Conservation (phyloP, 1,140 invertebrate genomes). For the Ceratosolen fusciceps region DNA sequence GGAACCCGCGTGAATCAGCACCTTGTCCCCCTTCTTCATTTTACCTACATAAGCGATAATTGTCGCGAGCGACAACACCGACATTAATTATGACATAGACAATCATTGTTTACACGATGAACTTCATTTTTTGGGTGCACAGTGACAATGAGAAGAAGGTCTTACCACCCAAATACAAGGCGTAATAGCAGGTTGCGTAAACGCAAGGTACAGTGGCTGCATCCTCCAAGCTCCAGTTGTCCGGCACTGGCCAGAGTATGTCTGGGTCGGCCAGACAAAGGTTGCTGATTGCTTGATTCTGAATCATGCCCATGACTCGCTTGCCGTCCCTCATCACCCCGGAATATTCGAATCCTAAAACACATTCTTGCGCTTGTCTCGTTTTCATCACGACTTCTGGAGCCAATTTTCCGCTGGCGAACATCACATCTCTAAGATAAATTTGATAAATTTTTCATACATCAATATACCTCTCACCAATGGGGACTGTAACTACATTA, state of each 20-base stretch:
- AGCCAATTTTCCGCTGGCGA: constrained; percentile 80
- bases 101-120: no score
- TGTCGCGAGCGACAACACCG: no score
- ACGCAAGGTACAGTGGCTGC: constrained; percentile 90
- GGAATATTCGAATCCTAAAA: constrained; percentile 83
- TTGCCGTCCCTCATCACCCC: constrained; percentile 72
- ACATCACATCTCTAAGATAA: constrained; percentile 79
- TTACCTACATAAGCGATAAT: constrained; percentile 51
- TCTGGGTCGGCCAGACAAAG: constrained; percentile 73
- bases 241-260: constrained; percentile 85
- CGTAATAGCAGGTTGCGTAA: constrained; percentile 88
- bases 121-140: no score
- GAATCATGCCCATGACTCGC: constrained; percentile 81
- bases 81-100: no score
- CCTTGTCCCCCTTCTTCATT: constrained; percentile 75
- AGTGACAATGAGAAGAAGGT: not conserved
- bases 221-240: constrained; percentile 87
- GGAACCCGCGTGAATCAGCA: constrained; percentile 83
- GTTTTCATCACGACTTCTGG: constrained; percentile 74
- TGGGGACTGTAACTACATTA: no score
- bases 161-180: constrained; percentile 74
- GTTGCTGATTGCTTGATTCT: constrained; percentile 75
- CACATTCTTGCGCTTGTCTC: constrained; percentile 75
- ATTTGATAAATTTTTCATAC: not conserved
- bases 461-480: no score